These are phyloP conservation scores for Poeciliopsis retropinna DNA, from an alignment of 2,113 vertebrate species.

Conservation along the genomic window DNA sequence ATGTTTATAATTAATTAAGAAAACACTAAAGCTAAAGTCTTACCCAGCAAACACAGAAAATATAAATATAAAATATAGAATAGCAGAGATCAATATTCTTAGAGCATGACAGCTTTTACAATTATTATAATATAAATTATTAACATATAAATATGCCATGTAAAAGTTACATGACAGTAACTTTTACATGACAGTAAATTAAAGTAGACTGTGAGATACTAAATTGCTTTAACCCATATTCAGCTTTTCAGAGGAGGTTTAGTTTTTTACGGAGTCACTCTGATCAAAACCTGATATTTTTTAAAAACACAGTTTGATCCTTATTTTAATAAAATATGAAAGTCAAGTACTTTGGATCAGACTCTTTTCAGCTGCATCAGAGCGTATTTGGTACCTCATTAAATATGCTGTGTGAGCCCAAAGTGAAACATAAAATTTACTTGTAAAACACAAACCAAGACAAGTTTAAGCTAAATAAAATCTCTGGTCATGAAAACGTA, in stretches of 20 bases:
- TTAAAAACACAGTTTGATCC: neutral
- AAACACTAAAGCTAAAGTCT: too few species aligned
- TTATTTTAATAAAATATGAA: constrained; percentile 4
- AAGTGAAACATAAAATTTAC: neutral
- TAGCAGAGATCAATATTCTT: too few species aligned
- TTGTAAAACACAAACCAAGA: neutral
- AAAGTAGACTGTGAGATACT: neutral
- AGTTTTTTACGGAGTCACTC: neutral
- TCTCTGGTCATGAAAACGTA: neutral
- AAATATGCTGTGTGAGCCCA: neutral
- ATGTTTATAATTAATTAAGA: too few species aligned
- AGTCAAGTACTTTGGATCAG: constrained; percentile 1
- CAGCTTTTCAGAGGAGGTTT: neutral
- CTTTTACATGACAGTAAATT: too few species aligned
- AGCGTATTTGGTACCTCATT: neutral
- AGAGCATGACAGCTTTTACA: too few species aligned
- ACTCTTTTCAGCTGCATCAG: neutral
- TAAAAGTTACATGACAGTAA: too few species aligned
- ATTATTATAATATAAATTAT: too few species aligned
- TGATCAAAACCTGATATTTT: neutral
- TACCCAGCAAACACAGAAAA: too few species aligned
- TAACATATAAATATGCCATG: too few species aligned
- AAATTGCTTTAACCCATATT: neutral
- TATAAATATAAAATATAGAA: too few species aligned
- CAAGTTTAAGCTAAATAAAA: neutral